Conservation (phyloP, 2,797 vertebrate species). For the Pangasius mekongensis region DNA sequence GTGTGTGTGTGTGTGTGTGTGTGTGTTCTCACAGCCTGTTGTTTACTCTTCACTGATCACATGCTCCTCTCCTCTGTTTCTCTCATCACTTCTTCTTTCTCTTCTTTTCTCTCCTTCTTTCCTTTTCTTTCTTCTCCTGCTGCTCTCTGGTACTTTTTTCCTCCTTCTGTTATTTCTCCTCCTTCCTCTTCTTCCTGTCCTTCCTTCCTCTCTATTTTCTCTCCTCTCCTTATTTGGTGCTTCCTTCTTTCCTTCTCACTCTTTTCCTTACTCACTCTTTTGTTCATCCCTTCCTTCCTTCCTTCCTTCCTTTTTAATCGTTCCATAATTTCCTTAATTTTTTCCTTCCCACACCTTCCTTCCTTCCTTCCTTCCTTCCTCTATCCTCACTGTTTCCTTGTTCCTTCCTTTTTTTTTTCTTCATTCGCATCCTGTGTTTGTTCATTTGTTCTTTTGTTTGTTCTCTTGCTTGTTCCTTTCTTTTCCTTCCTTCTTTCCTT, state of each 20-base stretch:
- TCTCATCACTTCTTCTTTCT: background rate
- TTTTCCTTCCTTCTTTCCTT: background rate
- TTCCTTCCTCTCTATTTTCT: background rate
- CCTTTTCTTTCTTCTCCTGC: background rate
- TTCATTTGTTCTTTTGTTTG: background rate
- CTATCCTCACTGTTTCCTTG: background rate
- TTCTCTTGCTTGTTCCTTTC: background rate
- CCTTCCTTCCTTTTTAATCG: background rate
- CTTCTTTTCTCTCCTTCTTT: background rate
- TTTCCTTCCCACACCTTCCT: background rate
- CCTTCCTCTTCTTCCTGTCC: too few species aligned
- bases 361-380: background rate
- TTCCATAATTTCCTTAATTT: background rate
- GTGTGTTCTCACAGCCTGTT: background rate
- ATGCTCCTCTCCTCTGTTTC: background rate
- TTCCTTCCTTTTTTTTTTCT: background rate
- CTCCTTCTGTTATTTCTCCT: too few species aligned
- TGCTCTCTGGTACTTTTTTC: too few species aligned
- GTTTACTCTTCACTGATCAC: background rate
- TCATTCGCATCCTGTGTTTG: background rate
- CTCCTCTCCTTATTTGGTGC: background rate
- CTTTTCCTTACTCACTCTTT: background rate
- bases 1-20: background rate
- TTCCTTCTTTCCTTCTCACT: background rate
- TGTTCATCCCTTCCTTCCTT: background rate